phyloP scores from a whole-genome alignment of 2,888 invertebrate genomes.

The Macrosiphum euphorbiae region DNA sequence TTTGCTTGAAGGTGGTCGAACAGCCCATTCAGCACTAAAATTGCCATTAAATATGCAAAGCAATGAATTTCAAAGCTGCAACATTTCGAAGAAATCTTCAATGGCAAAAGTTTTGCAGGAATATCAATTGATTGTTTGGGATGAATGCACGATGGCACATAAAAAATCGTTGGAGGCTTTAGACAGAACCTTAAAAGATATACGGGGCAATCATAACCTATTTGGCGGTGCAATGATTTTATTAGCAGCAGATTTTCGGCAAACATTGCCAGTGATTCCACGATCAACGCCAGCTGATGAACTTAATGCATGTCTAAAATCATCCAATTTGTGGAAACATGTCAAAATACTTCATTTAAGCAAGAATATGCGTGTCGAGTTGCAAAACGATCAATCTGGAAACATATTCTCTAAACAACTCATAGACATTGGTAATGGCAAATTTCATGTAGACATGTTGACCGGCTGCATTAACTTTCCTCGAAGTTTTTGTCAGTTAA shows the following conservation, averaged over 20 bases:
- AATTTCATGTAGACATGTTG: constrained; percentile 67
- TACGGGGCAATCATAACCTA: constrained; percentile 61
- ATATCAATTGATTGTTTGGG: constrained; percentile 68
- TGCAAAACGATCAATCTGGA: constrained; percentile 38
- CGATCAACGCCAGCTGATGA: constrained; percentile 63
- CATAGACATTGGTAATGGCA: constrained; percentile 30
- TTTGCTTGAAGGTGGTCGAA: constrained; percentile 68
- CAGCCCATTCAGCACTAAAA: constrained; percentile 69
- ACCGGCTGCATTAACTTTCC: constrained; percentile 68
- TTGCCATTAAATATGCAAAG: constrained; percentile 68
- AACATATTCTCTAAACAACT: neutral
- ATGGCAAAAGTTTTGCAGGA: constrained; percentile 68
- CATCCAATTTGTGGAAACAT: constrained; percentile 65
- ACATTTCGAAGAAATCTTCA: constrained; percentile 68
- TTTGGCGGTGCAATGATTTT: neutral
- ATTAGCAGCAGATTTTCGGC: neutral
- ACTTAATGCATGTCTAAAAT: constrained; percentile 65
- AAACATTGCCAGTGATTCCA: constrained; percentile 66
- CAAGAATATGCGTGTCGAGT: constrained; percentile 42
- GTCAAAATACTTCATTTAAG: constrained; percentile 54
- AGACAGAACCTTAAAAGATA: constrained; percentile 67
- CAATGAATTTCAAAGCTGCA: constrained; percentile 68
- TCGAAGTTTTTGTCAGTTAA: constrained; percentile 68
- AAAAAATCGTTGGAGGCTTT: constrained; percentile 69
- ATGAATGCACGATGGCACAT: constrained; percentile 70